Base-by-base conservation (phyloP, 2,888 invertebrate genomes). In the Clostera curtula region DNA sequence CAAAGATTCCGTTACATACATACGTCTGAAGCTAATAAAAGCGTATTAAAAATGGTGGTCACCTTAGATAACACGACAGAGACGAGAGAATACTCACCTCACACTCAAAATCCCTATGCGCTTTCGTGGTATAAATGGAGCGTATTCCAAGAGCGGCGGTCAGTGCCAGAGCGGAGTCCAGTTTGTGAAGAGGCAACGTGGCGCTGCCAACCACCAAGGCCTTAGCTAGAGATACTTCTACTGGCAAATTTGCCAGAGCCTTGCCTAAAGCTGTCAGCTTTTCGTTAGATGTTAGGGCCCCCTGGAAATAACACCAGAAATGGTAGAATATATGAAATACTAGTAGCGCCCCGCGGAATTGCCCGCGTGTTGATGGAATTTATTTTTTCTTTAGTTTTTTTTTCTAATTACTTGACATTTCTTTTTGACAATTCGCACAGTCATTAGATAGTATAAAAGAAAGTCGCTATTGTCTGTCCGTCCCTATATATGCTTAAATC, bases 181-280 rank as follows among this genome's bases (percentile, higher is more conserved):
- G 26, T 27, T 73, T 75, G 27, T 96, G 93, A 0, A 95, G 88
- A 51, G 96, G 93, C 36, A 94, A 88, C 36, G 97, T 96, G 4
- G 96, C 89, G 1, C 93, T 93, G 1, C 96, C 97, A 84, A 96
- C 88, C 11, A 98, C 92, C 17, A 98, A 82, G 88, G 99, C 97
- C 83, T 99, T 99, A 1, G 98, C 98, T 28, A 99, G 89, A 0
- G 92, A 89, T 27, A 99, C 92, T 61, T 99, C 98, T 0, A 99
- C 96, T 0, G 99, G 99, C 9, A 99, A 77, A 61, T 90, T 91
- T 3, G 97, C 89, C 29, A 99, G 72, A 28, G 96, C 91, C 55
- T 90, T 88, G 1, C 97, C 99, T 27, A 97, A 85, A 0, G 92
- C 86, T 0, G 97, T 97, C 14, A 98, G 75, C 49, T 90, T 90